Base-by-base conservation (phyloP, 2,113 vertebrate genomes). In the Romanogobio albipinnatus region DNA sequence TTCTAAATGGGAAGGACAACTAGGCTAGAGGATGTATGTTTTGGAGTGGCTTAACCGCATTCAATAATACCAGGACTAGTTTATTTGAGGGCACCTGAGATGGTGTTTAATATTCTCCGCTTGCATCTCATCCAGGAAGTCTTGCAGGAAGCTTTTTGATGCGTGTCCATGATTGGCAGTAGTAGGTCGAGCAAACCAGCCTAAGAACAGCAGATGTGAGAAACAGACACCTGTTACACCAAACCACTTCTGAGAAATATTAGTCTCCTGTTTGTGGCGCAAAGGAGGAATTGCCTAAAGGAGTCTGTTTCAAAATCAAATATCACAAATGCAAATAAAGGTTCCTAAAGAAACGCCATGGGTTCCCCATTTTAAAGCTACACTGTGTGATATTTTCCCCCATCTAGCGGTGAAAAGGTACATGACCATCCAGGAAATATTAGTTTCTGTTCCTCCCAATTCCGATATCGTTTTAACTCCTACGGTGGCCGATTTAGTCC, bases 81-180 rank as follows among this genome's bases (percentile, higher is more conserved):
- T 36, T 70, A 39, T 62, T 4, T 0, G 13, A 33, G 14, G 1
- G 94, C 95, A 99, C 98, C 96, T 91, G 84, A 99, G 94, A 90
- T 97, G 95, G 0, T 90, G 85, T 89, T 93, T 96, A 92, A 99
- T 99, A 91, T 96, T 96, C 79, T 94, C 93, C 3, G 97, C 93
- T 90, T 95, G 95, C 93, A 99, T 95, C 92, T 98, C 97, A 82
- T 92, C 89, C 92, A 97, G 91, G 88, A 99, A 96, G 53, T 91
- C 89, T 11, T 36, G 92, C 90, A 96, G 84, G 64, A 96, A 91
- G 88, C 83, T 75, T 66, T 49, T 43, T 4, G 33, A 10, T 4
- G 47, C 17, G 1, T 61, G n/a, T 56, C 49, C 77, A 36, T 80
- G 75, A 9, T 81, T 76, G 9, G 51, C 53, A 29, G 77, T 13